phyloP scores from a whole-genome alignment of 2,797 vertebrate genomes.

The Ceryle rudis region DNA sequence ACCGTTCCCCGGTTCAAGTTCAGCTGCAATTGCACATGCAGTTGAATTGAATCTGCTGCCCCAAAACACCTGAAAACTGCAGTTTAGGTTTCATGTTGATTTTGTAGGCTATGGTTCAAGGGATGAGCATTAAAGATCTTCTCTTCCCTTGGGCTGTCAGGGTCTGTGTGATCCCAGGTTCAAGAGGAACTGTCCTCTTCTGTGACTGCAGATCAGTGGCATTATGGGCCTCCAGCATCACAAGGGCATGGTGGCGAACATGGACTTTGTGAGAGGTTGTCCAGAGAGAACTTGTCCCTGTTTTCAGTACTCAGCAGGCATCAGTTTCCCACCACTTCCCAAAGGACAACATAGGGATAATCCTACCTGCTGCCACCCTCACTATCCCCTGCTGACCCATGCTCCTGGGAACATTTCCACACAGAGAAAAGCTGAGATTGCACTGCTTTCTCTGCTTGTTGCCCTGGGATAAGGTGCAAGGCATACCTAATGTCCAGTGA shows the following conservation, averaged over 20 bases:
- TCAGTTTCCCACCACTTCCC: not conserved
- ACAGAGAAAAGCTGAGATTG: not conserved
- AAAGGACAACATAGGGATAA: not conserved
- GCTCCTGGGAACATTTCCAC: not conserved
- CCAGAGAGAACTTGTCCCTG: not conserved
- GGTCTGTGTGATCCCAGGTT: not conserved
- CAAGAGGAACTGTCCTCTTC: not conserved
- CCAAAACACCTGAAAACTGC: not conserved
- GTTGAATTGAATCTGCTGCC: not conserved
- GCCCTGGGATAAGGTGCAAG: not conserved
- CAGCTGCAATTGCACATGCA: rapidly evolving
- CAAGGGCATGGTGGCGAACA: not conserved
- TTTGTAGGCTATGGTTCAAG: not conserved
- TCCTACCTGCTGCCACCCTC: not conserved
- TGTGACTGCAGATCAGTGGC: not conserved
- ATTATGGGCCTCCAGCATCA: not conserved
- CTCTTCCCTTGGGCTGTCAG: not conserved
- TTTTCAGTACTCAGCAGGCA: not conserved
- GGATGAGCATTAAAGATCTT: not conserved
- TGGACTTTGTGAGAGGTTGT: not conserved
- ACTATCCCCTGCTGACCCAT: not conserved
- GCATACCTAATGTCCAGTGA: not conserved
- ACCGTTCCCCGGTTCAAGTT: not conserved
- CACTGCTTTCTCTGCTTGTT: not conserved
- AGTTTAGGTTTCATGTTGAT: not conserved